These are phyloP conservation scores for Pachymerium ferrugineum DNA, from an alignment of 2,888 invertebrate species.

Conservation along the genomic window DNA sequence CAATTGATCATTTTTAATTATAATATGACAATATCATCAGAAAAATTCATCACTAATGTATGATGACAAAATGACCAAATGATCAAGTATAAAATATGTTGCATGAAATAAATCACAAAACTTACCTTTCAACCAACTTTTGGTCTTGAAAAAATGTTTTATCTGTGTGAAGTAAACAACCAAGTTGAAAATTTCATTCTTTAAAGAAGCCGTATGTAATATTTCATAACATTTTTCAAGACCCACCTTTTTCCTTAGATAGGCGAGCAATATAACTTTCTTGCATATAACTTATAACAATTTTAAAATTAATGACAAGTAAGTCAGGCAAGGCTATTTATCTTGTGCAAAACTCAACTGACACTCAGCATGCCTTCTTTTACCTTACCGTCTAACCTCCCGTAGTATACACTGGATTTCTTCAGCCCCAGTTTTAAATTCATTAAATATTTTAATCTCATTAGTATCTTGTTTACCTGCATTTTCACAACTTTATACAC, in stretches of 20 bases:
- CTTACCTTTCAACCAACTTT: neutral
- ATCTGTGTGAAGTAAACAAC: neutral
- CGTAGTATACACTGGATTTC: neutral
- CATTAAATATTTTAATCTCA: conserved; percentile 23
- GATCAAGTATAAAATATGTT: neutral
- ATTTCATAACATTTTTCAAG: neutral
- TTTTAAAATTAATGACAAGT: conserved; percentile 15
- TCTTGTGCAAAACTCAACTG: neutral
- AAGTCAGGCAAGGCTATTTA: neutral
- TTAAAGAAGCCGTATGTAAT: neutral
- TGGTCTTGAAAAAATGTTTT: neutral
- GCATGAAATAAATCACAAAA: neutral
- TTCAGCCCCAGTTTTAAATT: neutral
- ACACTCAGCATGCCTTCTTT: neutral
- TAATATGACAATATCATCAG: too few relatives aligned
- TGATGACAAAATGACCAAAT: neutral
- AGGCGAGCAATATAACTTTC: too few relatives aligned
- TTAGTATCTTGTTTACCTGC: conserved; percentile 22
- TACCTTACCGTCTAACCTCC: neutral
- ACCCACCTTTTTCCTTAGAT: too few relatives aligned
- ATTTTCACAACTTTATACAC: conserved; percentile 18
- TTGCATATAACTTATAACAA: neutral
- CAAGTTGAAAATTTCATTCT: neutral
- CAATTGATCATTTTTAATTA: too few relatives aligned
- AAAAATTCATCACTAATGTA: too few relatives aligned